These are phyloP conservation scores for Apodemia hepburni DNA, from an alignment of 2,888 invertebrate species.

Conservation along the genomic window DNA sequence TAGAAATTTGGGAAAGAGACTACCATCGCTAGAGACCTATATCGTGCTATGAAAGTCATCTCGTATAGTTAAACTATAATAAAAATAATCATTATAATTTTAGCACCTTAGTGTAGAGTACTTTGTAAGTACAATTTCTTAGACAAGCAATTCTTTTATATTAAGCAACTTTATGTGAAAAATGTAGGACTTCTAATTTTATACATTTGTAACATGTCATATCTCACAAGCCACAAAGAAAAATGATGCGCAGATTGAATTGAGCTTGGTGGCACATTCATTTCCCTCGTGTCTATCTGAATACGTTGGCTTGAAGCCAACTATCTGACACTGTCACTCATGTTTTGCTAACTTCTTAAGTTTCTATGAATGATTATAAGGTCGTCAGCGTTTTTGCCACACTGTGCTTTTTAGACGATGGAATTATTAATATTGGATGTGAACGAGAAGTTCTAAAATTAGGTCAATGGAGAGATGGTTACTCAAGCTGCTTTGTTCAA, in stretches of 20 bases:
- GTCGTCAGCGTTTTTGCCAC: conserved; percentile 24
- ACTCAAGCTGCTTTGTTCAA: not conserved
- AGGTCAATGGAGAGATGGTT: conserved; percentile 1
- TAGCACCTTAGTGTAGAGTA: too few relatives aligned
- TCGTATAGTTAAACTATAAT: too few relatives aligned
- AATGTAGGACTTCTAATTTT: not conserved
- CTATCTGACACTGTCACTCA: conserved; percentile 44
- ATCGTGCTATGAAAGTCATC: too few relatives aligned
- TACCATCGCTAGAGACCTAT: too few relatives aligned
- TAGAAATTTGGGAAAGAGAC: too few relatives aligned
- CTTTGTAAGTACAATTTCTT: too few relatives aligned
- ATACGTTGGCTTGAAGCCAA: conserved; percentile 58
- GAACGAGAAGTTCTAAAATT: conserved; percentile 5
- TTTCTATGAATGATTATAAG: conserved; percentile 31
- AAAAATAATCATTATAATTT: too few relatives aligned
- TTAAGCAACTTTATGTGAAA: not conserved
- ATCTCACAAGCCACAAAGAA: conserved; percentile 24
- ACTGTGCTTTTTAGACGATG: conserved; percentile 5
- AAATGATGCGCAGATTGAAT: conserved; percentile 28
- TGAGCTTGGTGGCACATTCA: conserved; percentile 24
- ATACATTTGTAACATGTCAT: conserved; percentile 13
- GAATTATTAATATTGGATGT: conserved; percentile 14
- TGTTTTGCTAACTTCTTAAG: conserved; percentile 27
- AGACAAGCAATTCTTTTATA: not conserved
- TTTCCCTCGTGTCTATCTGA: conserved; percentile 32